Evolutionary conservation across 2,797 vertebrate genomes (phyloP), one percentile per base, ranked within the genome.

Genomic region (Poecilia velifera): DNA sequence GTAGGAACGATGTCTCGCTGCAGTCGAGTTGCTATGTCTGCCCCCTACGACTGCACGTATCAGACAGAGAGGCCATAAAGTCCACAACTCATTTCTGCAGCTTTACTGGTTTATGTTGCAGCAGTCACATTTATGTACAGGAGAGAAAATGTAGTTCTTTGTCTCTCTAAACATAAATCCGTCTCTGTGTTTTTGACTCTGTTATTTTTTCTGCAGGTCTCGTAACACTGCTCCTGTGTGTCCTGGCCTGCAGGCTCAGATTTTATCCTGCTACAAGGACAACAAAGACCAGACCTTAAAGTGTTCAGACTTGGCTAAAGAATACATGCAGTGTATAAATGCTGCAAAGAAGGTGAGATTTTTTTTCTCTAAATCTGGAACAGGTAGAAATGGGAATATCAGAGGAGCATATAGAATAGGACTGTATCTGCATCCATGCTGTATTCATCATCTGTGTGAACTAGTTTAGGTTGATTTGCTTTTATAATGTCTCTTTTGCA

Each of bases 301-400:
- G 82, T 99, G 98, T 92, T 97, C 97, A 0, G 96, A 97, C 89
- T 94, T 99, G 90, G 97, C 96, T 86, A 98, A 96, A 91, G 95
- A 97, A 2, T 99, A 99, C 92, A 96, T 96, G 93, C 96, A 88
- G 87, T 99, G 98, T 2, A 97, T 99, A 85, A 91, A 95, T 3
- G 89, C 96, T 0, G 96, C 97, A 81, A 97, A 96, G 86, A 97
- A 98, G 98, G 98, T 98, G 94, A 93, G 90, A 12, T 73, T 28
- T 47, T 20, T 39, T 14, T 59, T 28, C 9, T 36, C 57, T 7
- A 28, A 12, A 39, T 51, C 2, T 78, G 12, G 3, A 53, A 59
- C 13, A 16, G 20, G 14, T 45, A 28, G 12, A 16, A 76, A 43
- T 51, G 53, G 6, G 1, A 73, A 39, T 36, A 34, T 74, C 10